phyloP scores from a whole-genome alignment of 1,140 invertebrate genomes.

The Pararge aegeria region DNA sequence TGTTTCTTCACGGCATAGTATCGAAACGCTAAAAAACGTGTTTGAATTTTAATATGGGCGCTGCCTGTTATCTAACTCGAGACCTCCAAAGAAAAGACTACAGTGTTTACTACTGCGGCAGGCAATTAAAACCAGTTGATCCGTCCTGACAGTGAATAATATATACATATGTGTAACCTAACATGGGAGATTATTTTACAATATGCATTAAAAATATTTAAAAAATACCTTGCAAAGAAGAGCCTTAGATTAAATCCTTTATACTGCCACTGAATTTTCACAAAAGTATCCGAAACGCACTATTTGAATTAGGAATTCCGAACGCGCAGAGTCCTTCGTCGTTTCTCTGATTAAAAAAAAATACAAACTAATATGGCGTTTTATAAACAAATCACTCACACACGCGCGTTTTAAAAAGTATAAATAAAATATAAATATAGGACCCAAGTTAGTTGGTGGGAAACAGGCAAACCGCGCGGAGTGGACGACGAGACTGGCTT shows the following conservation, averaged over 20 bases:
- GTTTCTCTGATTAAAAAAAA: constrained; percentile 25
- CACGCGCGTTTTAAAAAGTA: constrained; percentile 11
- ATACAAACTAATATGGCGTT: constrained; percentile 19
- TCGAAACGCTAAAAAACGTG: too few species aligned
- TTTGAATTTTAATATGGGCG: too few species aligned
- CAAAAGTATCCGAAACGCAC: constrained; percentile 52
- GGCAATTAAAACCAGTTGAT: too few species aligned
- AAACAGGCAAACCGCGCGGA: constrained; percentile 79
- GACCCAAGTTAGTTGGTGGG: constrained; percentile 46
- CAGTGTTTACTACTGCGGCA: too few species aligned
- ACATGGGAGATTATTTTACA: neutral
- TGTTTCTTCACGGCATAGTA: too few species aligned
- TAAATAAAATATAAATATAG: constrained; percentile 34
- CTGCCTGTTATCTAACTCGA: too few species aligned
- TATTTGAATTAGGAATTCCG: constrained; percentile 29
- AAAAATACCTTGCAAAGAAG: constrained; percentile 50
- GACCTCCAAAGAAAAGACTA: too few species aligned
- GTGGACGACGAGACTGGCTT: constrained; percentile 75
- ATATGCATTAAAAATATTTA: neutral
- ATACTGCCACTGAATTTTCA: constrained; percentile 34
- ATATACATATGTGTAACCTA: neutral
- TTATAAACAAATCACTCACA: constrained; percentile 32
- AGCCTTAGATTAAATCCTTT: constrained; percentile 51
- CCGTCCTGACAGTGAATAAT: too few species aligned
- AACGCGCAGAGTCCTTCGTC: constrained; percentile 16